These are phyloP conservation scores for Sminthopsis crassicaudata DNA, from an alignment of 2,113 vertebrate genomes.

Conservation along the genomic window DNA sequence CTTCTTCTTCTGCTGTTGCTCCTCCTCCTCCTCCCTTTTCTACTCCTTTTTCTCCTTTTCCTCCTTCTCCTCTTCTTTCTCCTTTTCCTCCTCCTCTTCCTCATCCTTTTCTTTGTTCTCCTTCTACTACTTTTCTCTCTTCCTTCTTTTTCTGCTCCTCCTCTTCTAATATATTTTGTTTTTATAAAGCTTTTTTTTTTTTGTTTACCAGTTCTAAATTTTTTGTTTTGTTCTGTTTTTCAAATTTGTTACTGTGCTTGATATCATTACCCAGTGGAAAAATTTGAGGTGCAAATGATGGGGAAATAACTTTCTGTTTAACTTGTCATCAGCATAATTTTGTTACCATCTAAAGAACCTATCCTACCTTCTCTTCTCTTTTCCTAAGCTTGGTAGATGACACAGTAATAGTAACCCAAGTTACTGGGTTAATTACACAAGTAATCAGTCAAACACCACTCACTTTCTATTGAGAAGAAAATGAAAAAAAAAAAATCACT, in stretches of 20 bases:
- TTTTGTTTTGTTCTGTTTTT: neutral
- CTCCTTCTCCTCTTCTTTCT: too few species aligned
- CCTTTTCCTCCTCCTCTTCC: too few species aligned
- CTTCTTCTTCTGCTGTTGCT: too few species aligned
- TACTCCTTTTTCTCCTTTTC: too few species aligned
- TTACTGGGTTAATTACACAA: neutral
- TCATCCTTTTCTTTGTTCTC: too few species aligned
- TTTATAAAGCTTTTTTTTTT: too few species aligned
- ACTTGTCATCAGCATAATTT: neutral
- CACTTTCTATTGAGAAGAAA: slow-evolving; percentile 18
- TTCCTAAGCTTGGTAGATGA: neutral
- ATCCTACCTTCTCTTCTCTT: neutral
- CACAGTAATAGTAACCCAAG: neutral
- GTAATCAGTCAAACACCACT: neutral
- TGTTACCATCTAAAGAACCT: neutral
- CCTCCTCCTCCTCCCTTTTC: too few species aligned
- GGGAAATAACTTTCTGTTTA: neutral
- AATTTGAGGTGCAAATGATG: neutral
- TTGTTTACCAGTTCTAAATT: neutral
- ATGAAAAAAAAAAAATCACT: neutral
- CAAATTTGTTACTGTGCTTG: neutral
- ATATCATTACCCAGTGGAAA: neutral
- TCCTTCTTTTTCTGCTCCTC: too few species aligned
- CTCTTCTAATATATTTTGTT: too few species aligned
- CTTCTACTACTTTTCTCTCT: too few species aligned